Evolutionary conservation across 2,888 invertebrate genomes (phyloP), one percentile per base, ranked within the genome.

Genomic region (Lamellibrachia satsuma): DNA sequence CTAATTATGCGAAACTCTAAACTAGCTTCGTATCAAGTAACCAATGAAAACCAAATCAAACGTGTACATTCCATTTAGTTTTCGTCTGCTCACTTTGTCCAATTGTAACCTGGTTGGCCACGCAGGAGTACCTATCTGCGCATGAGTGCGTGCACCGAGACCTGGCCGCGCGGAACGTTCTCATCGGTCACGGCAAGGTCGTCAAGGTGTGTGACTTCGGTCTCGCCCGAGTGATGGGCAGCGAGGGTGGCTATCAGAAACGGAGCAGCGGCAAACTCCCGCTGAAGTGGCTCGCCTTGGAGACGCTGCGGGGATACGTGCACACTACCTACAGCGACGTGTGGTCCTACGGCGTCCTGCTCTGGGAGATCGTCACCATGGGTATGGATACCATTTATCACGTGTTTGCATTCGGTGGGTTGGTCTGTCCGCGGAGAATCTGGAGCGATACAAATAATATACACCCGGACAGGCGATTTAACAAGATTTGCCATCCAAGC

Each of bases 191-290:
- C 93, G 95, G 96, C 94, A 96, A 94, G 52, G 92, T 92, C 27
- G 97, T 98, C 22, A 98, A 98, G 97, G 98, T 98, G 93, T 98
- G 98, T 0, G 98, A 98, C 97, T 98, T 98, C 95, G 98, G 98
- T 0, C 97, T 98, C 22, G 98, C 98, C 92, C 97, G 98, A 57
- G 92, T 11, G 94, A 94, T 90, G 93, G 93, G 92, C 57, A 51
- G 51, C 90, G 75, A 75, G 75, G 75, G 75, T 4, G 91, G 52
- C 57, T 99, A 98, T 95, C 97, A 97, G 94, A 98, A 98, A 96
- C 93, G 96, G 94, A 96, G 96, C 93, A 95, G 95, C 94, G 96
- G 96, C 90, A 95, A 96, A 93, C 95, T 96, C n/a, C 96, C 96
- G 11, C 94, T 96, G 52, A 96, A 96, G 93, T 96, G 96, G 96